Evolutionary conservation across 2,888 invertebrate species (phyloP), one percentile per base, ranked within the genome.

Genomic region (Tridacna gigas): DNA sequence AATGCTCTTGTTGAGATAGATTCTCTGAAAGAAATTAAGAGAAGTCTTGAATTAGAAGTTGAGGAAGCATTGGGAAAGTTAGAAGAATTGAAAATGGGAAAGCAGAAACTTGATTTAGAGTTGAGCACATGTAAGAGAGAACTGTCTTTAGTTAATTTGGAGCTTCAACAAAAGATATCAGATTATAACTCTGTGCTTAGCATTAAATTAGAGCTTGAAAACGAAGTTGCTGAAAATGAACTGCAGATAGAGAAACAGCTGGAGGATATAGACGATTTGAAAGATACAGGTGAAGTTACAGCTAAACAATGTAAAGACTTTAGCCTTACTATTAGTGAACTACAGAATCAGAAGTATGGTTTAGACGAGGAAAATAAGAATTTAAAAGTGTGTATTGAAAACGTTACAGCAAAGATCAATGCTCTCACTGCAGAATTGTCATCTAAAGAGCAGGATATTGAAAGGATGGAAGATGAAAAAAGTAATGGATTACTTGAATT

Each of bases 401-500:
- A 69, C 45, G 74, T 86, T 15, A 79, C 80, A 47, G 56, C 51
- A 26, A 63, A 85, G 37, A 47, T 84, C 15, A 79, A 82, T 2
- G 74, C 45, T 22, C 48, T 82, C 26, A 74, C 74, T 20, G 73
- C 73, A 77, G 79, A 79, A 22, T 60, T 84, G n/a, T n/a, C 67
- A 20, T 28, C 28, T 25, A 83, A 84, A 74, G 77, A 82, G 28
- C 77, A 84, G 69, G 82, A 86, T 15, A 78, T 80, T 60, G 82
- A 81, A 65, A 69, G 48, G 4, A 67, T 78, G 56, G 77, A 74
- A 63, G 76, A 63, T 77, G 84, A 84, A 48, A 81, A 84, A 69
- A 79, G 61, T 47, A 84, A 79, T 82, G 81, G 79, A 11, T 51
- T 79, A 5, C 56, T 84, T 51, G 84, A 84, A 74, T 84, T 84